Percentiles rank a stretch among this genome's conserved stretches.
Conservation (phyloP, 2,888 invertebrate genomes). For the Pocota personata region DNA sequence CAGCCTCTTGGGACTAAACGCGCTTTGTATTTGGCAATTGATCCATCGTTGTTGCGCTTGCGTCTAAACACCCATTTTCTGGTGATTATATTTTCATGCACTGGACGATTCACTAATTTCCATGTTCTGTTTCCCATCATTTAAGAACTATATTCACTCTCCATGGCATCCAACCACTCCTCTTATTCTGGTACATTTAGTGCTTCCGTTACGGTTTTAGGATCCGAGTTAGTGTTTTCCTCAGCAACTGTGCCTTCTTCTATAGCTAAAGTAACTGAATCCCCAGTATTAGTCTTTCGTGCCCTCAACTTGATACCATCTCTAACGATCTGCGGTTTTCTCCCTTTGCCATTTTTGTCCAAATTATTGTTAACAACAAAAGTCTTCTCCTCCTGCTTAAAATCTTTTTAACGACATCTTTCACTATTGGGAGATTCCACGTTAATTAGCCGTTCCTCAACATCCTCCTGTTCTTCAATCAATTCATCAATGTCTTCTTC, state of each 20-base stretch:
- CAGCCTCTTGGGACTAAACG: slow-evolving; percentile 37
- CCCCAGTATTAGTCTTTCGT: too few relatives aligned
- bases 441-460: background rate
- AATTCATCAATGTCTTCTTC: background rate
- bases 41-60: slow-evolving; percentile 16
- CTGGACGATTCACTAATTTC: slow-evolving; percentile 24
- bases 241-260: background rate
- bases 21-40: slow-evolving; percentile 24
- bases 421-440: too few relatives aligned
- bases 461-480: background rate
- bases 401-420: background rate
- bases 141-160: slow-evolving; percentile 34
- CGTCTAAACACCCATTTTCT: slow-evolving; percentile 37
- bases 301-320: too few relatives aligned
- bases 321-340: too few relatives aligned
- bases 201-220: slow-evolving; percentile 4
- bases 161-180: slow-evolving; percentile 40
- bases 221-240: background rate
- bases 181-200: slow-evolving; percentile 5
- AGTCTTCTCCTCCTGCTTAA: background rate
- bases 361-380: background rate
- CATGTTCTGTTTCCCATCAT: slow-evolving; percentile 34
- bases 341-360: too few relatives aligned
- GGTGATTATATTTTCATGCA: background rate
- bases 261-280: background rate